Base-by-base conservation (phyloP, 1,140 invertebrate species). In the Harlomillsia oculata region DNA sequence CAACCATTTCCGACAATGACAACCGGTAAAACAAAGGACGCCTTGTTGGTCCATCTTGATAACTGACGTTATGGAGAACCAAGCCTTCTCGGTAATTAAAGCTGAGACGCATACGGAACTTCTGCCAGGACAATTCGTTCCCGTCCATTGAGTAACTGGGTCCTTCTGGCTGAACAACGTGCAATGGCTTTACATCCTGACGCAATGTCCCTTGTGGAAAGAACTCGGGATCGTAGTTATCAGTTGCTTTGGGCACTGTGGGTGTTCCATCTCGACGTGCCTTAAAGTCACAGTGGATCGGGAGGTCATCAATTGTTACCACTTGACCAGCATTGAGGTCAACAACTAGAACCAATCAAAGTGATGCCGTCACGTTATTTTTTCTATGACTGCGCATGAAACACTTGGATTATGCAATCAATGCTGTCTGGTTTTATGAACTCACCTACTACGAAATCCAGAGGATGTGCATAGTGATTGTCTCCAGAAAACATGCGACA, bases 81-180 rank as follows among this genome's bases (percentile, higher is more conserved):
- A 65, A 23, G 5, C 63, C 63, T 39, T 65, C 63, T 5, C 63
- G 63, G 36, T 65, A 62, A 45, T 65, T 65, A 50, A 65, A 65
- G 37, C 63, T 65, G 14, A 3, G 8, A 25, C 57, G 49, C 8
- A 62, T 49, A 23, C 63, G 21, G 32, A 65, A 30, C 30, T 37
- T 36, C 48, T 65, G 63, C 63, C 63, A 65, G 1, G 26, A 16
- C 30, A 65, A 55, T 36, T 44, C 34, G 37, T 65, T 65, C 13
- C 63, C 63, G 11, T 50, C 49, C 2, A 65, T 51, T 9, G 41
- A 52, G 32, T 62, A 65, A 45, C 56, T 62, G 3, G 63, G 56
- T n/a, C 63, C 63, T 26, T 65, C 54, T 3, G 63, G 63, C 20
- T 43, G 50, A 14, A 46, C 18, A 5, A 62, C 32, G 18, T 65